Evolutionary conservation across 2,797 vertebrate genomes (phyloP).

Genomic region (Cuniculus paca): DNA sequence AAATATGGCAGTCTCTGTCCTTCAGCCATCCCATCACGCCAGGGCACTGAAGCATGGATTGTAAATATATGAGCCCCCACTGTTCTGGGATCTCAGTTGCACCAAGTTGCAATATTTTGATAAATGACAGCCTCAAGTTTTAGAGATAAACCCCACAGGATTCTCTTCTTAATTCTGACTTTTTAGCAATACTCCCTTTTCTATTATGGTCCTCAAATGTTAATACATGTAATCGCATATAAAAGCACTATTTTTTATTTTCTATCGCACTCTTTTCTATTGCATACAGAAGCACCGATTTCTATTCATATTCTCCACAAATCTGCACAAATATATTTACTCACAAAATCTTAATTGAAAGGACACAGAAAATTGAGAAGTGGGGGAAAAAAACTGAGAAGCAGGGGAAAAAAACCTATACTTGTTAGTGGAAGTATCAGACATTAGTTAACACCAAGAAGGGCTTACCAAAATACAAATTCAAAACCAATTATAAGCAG

Average conservation of each 20-base stretch:
- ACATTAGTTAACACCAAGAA: background rate
- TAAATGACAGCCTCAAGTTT: conserved; percentile 52
- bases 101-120: conserved; percentile 38
- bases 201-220: background rate
- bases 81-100: conserved; percentile 22
- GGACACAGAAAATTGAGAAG: background rate
- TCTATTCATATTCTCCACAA: background rate
- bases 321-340: background rate
- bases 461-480: background rate
- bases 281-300: background rate
- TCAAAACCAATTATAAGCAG: background rate
- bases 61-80: background rate
- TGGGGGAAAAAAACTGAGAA: background rate
- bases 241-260: background rate
- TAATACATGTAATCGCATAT: background rate
- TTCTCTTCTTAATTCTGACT: conserved; percentile 30
- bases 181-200: background rate
- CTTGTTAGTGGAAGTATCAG: background rate
- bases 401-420: background rate
- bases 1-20: background rate
- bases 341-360: background rate
- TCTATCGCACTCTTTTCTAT: too few relatives aligned
- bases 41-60: conserved; percentile 14
- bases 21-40: background rate
- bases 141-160: background rate